Conservation (phyloP, 2,888 invertebrate genomes). For the Barypeithes pellucidus region DNA sequence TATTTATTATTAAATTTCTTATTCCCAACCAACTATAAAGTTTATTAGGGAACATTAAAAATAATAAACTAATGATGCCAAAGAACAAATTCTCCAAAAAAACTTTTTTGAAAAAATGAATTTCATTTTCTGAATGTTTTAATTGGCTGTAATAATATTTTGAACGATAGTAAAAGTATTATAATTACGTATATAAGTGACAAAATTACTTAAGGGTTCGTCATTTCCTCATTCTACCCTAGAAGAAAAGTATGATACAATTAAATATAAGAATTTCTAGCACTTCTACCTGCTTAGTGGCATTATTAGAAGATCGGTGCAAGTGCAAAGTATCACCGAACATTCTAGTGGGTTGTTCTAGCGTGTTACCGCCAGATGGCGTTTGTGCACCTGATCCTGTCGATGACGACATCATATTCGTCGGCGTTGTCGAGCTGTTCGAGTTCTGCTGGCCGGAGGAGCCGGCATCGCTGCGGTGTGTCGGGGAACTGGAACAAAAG, state of each 20-base stretch:
- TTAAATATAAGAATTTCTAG: conserved; percentile 15
- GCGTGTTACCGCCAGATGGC: conserved; percentile 66
- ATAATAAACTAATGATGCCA: no score
- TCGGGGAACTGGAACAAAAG: conserved; percentile 62
- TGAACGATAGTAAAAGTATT: no score
- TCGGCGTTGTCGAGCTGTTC: conserved; percentile 60
- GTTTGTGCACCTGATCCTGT: conserved; percentile 68
- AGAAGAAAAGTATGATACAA: not conserved
- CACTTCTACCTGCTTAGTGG: conserved; percentile 71
- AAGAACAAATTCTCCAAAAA: no score
- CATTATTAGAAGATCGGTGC: conserved; percentile 72
- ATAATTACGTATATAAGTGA: no score
- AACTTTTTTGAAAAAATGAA: no score
- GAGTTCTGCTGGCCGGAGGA: conserved; percentile 57
- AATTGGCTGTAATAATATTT: no score
- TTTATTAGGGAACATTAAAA: no score
- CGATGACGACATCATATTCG: conserved; percentile 60
- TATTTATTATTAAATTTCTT: no score
- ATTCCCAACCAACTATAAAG: no score
- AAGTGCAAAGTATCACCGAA: conserved; percentile 79
- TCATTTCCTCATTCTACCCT: no score
- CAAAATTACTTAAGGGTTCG: no score
- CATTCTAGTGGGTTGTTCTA: conserved; percentile 78
- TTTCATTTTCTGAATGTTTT: no score
- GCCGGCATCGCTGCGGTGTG: conserved; percentile 62